These are phyloP conservation scores for Daubentonia madagascariensis DNA, from an alignment of 2,113 vertebrate species.

Conservation along the genomic window DNA sequence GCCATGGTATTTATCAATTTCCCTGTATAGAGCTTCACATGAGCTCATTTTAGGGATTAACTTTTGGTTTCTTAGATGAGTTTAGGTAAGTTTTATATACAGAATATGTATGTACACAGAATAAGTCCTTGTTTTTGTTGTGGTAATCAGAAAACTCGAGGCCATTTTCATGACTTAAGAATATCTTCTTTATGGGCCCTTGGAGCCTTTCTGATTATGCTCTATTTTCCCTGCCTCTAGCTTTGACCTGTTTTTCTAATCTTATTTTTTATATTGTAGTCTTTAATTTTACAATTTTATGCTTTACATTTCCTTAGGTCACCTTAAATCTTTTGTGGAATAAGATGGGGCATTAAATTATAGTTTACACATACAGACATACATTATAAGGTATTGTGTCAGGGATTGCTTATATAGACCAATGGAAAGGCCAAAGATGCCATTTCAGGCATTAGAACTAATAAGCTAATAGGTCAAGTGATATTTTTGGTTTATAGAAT, in stretches of 20 bases:
- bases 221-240: not conserved
- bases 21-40: not conserved
- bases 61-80: not conserved
- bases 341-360: not conserved
- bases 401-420: not conserved
- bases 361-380: not conserved
- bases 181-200: not conserved
- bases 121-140: not conserved
- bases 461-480: not conserved
- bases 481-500: not conserved
- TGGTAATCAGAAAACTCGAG: not conserved
- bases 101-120: not conserved
- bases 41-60: not conserved
- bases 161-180: not conserved
- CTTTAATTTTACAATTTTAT: not conserved
- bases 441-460: not conserved
- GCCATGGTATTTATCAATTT: not conserved
- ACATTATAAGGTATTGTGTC: not conserved
- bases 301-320: not conserved
- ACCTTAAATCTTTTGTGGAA: not conserved
- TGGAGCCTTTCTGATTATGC: not conserved
- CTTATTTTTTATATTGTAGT: not conserved
- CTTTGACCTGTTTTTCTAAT: conserved; percentile 37
- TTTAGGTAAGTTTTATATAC: not conserved
- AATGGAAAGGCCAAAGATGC: not conserved